Base-by-base conservation (phyloP, 2,797 vertebrate species). In the Loris lydekkerianus region DNA sequence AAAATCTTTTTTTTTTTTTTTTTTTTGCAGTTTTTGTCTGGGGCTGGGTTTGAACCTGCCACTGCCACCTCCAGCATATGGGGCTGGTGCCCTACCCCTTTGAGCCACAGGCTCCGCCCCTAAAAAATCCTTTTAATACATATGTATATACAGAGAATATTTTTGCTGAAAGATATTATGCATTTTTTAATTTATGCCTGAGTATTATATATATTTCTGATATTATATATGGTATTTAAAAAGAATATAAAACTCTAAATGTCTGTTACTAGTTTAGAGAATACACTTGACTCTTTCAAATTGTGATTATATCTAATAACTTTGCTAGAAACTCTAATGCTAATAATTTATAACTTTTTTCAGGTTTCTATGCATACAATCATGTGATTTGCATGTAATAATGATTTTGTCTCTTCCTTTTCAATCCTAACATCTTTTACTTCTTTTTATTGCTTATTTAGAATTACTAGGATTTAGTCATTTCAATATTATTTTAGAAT, bases 391-490 rank as follows among this genome's bases (percentile, higher is more conserved):
- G 7, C 40, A 89, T 31, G n/a, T 15, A 43, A 11, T 56, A 83
- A 84, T 31, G 80, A 89, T 81, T 78, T 95, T 87, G 17, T 91
- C 81, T 83, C 23, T 92, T 82, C 29, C n/a, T 86, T 92, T 80
- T 49, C 4, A 69, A 69, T 49, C 5, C 1, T 61, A 56, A 10
- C 46, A 65, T 82, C 23, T 88, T 91, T 89, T 49, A 8, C 83
- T 46, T 69, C 1, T 31, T 86, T 75, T 89, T 85, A 11, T 77
- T 88, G 31, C 49, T 86, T 90, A 56, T 53, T 69, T 82, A 77
- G 31, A 20, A 49, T 69, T 34, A 76, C 70, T 53, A 34, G 21
- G 21, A 72, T 29, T 5, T 40, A 40, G 40, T 40, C 40, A 40
- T 40, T 40, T 40, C 40, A 40, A 40, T 40, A 40, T 40, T 40